Conservation (phyloP, 2,797 vertebrate species). For the Crenuchus spilurus region DNA sequence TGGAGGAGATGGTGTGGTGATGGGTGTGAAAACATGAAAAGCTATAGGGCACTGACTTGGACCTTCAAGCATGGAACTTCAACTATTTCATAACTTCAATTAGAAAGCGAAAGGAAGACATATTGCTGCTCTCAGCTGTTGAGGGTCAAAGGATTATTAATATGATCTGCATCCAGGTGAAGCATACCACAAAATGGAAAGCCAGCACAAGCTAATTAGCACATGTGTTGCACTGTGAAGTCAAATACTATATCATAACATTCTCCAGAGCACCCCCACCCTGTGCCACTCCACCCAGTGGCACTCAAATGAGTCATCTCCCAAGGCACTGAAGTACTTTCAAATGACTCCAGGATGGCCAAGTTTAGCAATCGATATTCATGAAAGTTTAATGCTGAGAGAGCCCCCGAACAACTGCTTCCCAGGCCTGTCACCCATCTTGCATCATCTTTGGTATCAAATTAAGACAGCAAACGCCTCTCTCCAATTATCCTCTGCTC, state of each 20-base stretch:
- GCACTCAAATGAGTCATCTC: slow-evolving; percentile 33
- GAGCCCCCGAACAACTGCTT: slow-evolving; percentile 33
- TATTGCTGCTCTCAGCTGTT: too few species aligned
- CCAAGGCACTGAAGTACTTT: slow-evolving; percentile 24
- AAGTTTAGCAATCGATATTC: slow-evolving; percentile 51
- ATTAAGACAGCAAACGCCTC: slow-evolving; percentile 29
- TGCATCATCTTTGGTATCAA: slow-evolving; percentile 40
- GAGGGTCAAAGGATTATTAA: too few species aligned
- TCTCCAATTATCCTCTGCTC: slow-evolving; percentile 36
- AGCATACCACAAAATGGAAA: neutral
- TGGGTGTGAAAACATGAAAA: too few species aligned
- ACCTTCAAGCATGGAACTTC: too few species aligned
- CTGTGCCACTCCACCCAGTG: neutral
- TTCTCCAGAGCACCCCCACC: neutral
- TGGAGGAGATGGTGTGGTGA: too few species aligned
- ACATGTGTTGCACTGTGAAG: neutral
- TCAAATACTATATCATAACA: neutral
- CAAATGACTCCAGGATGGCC: slow-evolving; percentile 25
- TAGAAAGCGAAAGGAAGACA: too few species aligned
- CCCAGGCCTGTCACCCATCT: neutral
- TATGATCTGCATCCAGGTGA: neutral
- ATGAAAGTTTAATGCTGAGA: slow-evolving; percentile 52
- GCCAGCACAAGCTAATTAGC: neutral
- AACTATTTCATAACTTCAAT: too few species aligned
- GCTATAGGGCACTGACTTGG: too few species aligned